Percentiles rank a stretch among this genome's conserved stretches.
Conservation (phyloP, 1,140 invertebrate species). For the Hermetia illucens region DNA sequence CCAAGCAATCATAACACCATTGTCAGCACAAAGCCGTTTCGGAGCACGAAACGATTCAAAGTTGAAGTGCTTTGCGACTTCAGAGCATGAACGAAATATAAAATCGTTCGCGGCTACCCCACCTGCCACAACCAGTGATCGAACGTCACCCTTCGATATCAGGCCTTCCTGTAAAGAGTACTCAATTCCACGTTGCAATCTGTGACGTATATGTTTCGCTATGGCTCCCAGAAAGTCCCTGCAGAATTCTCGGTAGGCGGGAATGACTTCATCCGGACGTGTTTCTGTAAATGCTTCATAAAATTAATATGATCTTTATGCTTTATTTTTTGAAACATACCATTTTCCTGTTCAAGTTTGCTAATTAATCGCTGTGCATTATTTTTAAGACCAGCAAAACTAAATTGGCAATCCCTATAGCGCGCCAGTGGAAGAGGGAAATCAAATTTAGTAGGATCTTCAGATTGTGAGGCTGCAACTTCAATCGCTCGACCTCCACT, state of each 20-base stretch:
- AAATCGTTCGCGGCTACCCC: constrained; percentile 90
- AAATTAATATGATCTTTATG: too few species aligned
- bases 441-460: constrained; percentile 43
- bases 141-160: constrained; percentile 33
- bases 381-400: constrained; percentile 62
- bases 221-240: constrained; percentile 65
- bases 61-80: constrained; percentile 48
- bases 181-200: constrained; percentile 68
- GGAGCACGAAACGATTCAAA: constrained; percentile 63
- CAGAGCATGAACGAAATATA: constrained; percentile 51
- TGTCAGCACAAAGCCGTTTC: constrained; percentile 85
- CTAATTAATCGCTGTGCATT: constrained; percentile 35
- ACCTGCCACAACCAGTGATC: constrained; percentile 72
- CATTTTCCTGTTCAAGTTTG: constrained; percentile 42
- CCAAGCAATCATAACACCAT: constrained; percentile 99
- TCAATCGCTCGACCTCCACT: constrained; percentile 81
- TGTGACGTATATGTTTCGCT: constrained; percentile 64
- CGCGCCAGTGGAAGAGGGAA: constrained; percentile 45
- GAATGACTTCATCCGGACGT: constrained; percentile 52
- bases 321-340: constrained; percentile 28
- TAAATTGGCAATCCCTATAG: constrained; percentile 68
- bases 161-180: constrained; percentile 49
- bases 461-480: constrained; percentile 52
- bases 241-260: constrained; percentile 71
- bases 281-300: constrained; percentile 11